Evolutionary conservation across 2,113 vertebrate genomes (phyloP).

Genomic region (Galbula dea): DNA sequence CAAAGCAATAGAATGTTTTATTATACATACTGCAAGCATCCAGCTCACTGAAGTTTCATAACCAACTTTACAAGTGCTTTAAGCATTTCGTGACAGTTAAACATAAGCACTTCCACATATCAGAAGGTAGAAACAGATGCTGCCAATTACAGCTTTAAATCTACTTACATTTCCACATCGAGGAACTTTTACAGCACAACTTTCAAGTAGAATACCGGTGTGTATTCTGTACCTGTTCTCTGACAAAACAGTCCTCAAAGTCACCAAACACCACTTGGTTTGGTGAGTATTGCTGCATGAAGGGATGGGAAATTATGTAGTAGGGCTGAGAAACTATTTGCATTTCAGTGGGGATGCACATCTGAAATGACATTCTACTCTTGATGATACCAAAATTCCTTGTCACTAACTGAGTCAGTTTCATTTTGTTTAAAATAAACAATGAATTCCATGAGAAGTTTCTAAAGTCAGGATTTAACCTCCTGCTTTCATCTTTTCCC

Average conservation of each 20-base stretch:
- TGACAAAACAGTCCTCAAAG: neutral
- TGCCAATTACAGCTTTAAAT: neutral
- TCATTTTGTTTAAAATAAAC: neutral
- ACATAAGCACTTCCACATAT: neutral
- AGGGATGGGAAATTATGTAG: neutral
- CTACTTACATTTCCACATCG: neutral
- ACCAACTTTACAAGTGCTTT: neutral
- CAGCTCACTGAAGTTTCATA: neutral
- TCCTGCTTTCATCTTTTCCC: neutral
- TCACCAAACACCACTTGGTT: accelerated
- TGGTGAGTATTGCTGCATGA: neutral
- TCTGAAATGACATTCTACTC: neutral
- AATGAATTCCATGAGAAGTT: neutral
- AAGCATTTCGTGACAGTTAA: neutral
- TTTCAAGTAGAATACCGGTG: neutral
- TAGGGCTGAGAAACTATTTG: neutral
- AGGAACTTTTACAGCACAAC: neutral
- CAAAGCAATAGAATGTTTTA: accelerated
- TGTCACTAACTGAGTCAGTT: neutral
- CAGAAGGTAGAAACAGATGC: neutral
- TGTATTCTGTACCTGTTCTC: neutral
- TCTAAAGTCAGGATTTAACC: neutral
- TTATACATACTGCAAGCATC: neutral
- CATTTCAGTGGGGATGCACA: neutral
- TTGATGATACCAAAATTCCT: neutral